Conservation (phyloP, 2,888 invertebrate genomes). For the Dryocosmus kuriphilus region DNA sequence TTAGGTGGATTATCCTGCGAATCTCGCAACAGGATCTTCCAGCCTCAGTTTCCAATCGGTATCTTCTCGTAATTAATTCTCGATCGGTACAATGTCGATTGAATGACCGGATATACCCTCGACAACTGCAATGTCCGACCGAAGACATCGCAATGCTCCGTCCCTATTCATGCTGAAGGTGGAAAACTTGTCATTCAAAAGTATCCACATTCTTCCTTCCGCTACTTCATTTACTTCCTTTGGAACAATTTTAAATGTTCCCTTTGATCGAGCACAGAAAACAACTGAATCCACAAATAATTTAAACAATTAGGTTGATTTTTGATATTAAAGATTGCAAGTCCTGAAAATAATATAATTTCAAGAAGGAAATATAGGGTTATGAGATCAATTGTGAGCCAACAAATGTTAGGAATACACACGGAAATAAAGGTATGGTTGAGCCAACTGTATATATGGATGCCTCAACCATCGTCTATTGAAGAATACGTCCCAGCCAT, state of each 20-base stretch:
- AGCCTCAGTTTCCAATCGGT: conserved; percentile 63
- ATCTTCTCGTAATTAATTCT: conserved; percentile 62
- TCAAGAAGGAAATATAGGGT: too few species aligned
- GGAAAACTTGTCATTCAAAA: conserved; percentile 33
- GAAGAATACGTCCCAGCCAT: too few species aligned
- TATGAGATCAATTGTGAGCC: too few species aligned
- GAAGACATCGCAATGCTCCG: conserved; percentile 27
- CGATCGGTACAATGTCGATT: conserved; percentile 59
- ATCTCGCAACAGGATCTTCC: conserved; percentile 61
- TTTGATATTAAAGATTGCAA: too few species aligned
- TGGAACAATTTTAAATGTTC: background rate
- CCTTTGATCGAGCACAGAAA: background rate
- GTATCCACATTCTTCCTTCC: background rate
- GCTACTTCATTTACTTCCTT: background rate
- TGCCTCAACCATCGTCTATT: too few species aligned
- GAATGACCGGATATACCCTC: conserved; percentile 41
- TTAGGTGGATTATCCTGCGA: conserved; percentile 65
- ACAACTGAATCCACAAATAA: background rate
- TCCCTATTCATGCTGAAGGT: conserved; percentile 6
- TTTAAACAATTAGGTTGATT: too few species aligned
- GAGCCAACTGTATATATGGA: too few species aligned
- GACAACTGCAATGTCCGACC: conserved; percentile 31
- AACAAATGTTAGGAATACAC: too few species aligned
- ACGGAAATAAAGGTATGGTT: too few species aligned
- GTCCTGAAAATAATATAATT: too few species aligned